These are phyloP conservation scores for Laothoe populi DNA, from an alignment of 2,888 invertebrate species.

Conservation along the genomic window DNA sequence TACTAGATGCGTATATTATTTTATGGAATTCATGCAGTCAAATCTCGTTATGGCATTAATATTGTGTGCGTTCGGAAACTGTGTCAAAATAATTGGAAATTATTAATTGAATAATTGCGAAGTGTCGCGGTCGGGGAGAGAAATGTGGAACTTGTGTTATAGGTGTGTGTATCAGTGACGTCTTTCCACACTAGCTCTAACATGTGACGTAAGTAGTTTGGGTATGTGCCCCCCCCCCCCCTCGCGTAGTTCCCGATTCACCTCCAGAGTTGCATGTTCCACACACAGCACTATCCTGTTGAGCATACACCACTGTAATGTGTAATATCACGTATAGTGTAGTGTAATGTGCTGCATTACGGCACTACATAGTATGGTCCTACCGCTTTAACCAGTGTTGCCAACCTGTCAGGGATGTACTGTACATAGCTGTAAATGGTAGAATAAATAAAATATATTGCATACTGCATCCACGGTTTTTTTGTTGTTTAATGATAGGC, in stretches of 20 bases:
- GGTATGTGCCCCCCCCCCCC: constrained; percentile 67
- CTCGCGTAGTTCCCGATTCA: constrained; percentile 65
- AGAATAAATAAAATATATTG: too few relatives aligned
- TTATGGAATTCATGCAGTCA: constrained; percentile 81
- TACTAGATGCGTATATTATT: constrained; percentile 49
- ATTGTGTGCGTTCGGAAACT: constrained; percentile 30
- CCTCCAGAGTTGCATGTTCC: constrained; percentile 57
- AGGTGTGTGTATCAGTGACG: constrained; percentile 44
- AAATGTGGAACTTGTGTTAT: constrained; percentile 37
- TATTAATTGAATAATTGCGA: not conserved
- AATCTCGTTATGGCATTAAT: constrained; percentile 87
- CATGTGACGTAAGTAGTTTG: constrained; percentile 72
- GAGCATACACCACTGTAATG: constrained; percentile 20
- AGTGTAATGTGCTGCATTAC: not conserved
- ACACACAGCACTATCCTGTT: constrained; percentile 48
- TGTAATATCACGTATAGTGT: not conserved
- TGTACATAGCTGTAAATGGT: too few relatives aligned
- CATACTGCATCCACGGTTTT: too few relatives aligned
- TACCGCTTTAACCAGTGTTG: not conserved
- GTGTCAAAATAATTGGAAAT: constrained; percentile 6
- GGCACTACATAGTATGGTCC: not conserved
- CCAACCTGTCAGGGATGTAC: too few relatives aligned
- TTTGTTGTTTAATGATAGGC: too few relatives aligned
- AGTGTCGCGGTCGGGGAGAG: not conserved
- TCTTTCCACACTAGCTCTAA: constrained; percentile 37